Conservation (phyloP, 2,797 vertebrate genomes). For the Naso thynnoides region DNA sequence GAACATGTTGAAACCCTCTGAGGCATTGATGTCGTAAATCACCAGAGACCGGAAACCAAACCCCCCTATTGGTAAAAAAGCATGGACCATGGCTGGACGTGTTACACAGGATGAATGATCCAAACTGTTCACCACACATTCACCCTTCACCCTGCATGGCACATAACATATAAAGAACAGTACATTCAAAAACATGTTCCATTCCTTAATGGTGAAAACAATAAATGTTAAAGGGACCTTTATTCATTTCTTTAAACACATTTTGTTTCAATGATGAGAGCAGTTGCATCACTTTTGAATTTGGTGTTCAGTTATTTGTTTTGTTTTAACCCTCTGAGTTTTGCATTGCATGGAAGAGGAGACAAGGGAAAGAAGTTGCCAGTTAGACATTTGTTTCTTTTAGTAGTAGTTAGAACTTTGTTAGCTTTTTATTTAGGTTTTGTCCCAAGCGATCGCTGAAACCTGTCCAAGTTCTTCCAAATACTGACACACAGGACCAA, state of each 20-base stretch:
- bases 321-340: conserved; percentile 88
- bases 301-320: conserved; percentile 60
- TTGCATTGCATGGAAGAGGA: conserved; percentile 39
- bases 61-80: conserved; percentile 45
- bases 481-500: conserved; percentile 64
- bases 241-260: conserved; percentile 36
- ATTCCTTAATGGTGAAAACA: conserved; percentile 73
- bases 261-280: conserved; percentile 47
- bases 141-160: conserved; percentile 41
- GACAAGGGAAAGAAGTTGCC: conserved; percentile 16
- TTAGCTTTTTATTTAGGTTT: conserved; percentile 69
- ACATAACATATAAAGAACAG: conserved; percentile 46
- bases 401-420: conserved; percentile 68
- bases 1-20: conserved; percentile 25
- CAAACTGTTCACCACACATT: conserved; percentile 50
- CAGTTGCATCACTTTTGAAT: conserved; percentile 45
- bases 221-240: conserved; percentile 90
- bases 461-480: conserved; percentile 82
- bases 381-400: conserved; percentile 48
- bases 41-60: conserved; percentile 32
- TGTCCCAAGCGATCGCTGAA: conserved; percentile 45
- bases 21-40: conserved; percentile 25
- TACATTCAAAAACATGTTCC: conserved; percentile 36
- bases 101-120: conserved; percentile 38
- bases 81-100: conserved; percentile 43